Evolutionary conservation across 2,888 invertebrate species (phyloP).

Genomic region (Protophormia terraenovae): DNA sequence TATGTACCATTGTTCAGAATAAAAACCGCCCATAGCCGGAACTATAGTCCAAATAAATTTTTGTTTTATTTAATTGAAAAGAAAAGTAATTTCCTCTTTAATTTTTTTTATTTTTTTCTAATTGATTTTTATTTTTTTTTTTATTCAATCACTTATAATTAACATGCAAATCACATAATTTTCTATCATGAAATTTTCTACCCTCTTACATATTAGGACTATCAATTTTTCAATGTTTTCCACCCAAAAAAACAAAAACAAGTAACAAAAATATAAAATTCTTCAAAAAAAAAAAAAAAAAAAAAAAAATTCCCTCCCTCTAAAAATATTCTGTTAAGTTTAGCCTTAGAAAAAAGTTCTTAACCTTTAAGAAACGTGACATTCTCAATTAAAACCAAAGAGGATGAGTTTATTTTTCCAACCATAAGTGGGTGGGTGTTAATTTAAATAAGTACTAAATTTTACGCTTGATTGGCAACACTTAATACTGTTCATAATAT

Average conservation of each 20-base stretch:
- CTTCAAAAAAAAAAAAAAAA: background rate
- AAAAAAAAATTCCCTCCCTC: background rate
- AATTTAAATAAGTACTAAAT: constrained; percentile 36
- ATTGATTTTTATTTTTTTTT: background rate
- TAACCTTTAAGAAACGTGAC: constrained; percentile 40
- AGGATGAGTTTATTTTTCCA: background rate
- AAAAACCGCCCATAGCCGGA: too few relatives aligned
- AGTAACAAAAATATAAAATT: too few relatives aligned
- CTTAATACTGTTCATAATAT: constrained; percentile 29
- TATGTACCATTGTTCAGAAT: too few relatives aligned
- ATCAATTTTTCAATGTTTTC: constrained; percentile 10
- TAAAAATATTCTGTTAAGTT: background rate
- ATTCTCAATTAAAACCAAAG: constrained; percentile 54
- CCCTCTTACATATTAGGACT: background rate
- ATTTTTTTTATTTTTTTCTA: background rate
- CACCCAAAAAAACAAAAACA: background rate
- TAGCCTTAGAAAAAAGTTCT: background rate
- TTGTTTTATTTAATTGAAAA: too few relatives aligned
- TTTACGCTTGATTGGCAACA: constrained; percentile 63
- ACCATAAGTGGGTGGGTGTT: background rate
- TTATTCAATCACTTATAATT: background rate
- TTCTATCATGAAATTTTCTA: background rate
- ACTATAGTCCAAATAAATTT: too few relatives aligned
- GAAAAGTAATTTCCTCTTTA: too few relatives aligned
- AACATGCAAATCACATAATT: constrained; percentile 51